Evolutionary conservation across 2,797 vertebrate genomes (phyloP), one percentile per base, ranked within the genome.

Genomic region (Siniperca undulata): DNA sequence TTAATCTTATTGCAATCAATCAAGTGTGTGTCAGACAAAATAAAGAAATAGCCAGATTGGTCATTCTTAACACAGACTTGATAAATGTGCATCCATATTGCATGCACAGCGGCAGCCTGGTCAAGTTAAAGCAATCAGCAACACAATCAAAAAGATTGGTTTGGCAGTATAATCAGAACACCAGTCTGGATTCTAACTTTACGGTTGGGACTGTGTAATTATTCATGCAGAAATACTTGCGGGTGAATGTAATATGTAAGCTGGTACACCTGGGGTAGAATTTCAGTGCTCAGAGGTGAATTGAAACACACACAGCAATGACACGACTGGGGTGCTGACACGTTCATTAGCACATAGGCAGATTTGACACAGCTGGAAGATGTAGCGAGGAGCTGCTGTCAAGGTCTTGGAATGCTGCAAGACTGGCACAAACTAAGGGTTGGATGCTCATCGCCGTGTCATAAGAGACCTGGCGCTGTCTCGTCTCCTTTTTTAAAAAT

Each of bases 361-460:
- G 92, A 94, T 94, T 93, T 94, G 93, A 93, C 92, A 92, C 94
- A 92, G 95, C 95, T 91, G 93, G 92, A 91, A 92, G 92, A 94
- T 92, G 92, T 93, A 93, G 91, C 91, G 88, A 92, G 87, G 92
- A 92, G 88, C 90, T 91, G 93, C 93, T 94, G 95, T 95, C 95
- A 96, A 95, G 94, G 93, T 95, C 94, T 93, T 92, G 91, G 93
- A 94, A 93, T 92, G 88, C 94, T 93, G 90, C 90, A 92, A 95
- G 95, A 94, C 90, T 95, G 95, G 93, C 94, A 94, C 92, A 93
- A 93, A 93, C 92, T 93, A 93, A 94, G 94, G 93, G 94, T 86
- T 95, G 93, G 92, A 94, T 92, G 91, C 94, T 94, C 94, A 94
- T 93, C 89, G 90, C 84, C 78, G 82, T 96, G 94, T 95, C 94